Conservation (phyloP, 2,113 vertebrate species). For the Hucho hucho region DNA sequence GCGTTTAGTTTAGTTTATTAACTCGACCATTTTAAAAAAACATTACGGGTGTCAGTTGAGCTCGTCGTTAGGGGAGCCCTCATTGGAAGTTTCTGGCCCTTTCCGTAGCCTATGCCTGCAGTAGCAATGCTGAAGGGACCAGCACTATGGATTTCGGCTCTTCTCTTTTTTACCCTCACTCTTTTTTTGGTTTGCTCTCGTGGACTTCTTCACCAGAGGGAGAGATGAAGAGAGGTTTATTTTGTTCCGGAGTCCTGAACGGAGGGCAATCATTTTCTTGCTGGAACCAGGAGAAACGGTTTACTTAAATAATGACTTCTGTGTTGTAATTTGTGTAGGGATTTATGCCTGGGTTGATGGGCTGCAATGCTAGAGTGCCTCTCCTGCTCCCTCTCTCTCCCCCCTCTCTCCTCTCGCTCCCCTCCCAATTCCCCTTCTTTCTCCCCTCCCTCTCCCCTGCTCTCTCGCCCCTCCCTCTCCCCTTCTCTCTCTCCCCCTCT, state of each 20-base stretch:
- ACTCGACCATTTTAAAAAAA: no score
- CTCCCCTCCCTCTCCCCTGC: no score
- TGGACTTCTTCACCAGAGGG: conserved; percentile 25
- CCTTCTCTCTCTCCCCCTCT: no score
- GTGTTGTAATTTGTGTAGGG: conserved; percentile 62
- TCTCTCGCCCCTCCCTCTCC: no score
- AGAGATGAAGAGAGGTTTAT: conserved; percentile 26
- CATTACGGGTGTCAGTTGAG: not conserved
- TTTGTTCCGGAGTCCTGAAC: conserved; percentile 38
- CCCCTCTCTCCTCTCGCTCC: no score
- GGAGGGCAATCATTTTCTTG: conserved; percentile 43
- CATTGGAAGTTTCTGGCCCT: not conserved
- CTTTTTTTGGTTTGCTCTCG: conserved; percentile 29
- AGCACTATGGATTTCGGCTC: no score
- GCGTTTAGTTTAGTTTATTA: no score
- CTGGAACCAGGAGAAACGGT: conserved; percentile 34
- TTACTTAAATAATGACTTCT: conserved; percentile 58
- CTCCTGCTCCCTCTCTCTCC: no score
- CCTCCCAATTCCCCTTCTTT: no score
- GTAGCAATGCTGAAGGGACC: no score
- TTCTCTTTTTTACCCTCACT: no score
- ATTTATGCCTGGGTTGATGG: conserved; percentile 50
- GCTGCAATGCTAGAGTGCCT: conserved; percentile 28
- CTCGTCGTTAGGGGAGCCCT: conserved; percentile 8
- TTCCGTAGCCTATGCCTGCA: no score